Evolutionary conservation across 2,888 invertebrate genomes (phyloP), one percentile per base, ranked within the genome.

Genomic region (Neoitamus cyanurus): DNA sequence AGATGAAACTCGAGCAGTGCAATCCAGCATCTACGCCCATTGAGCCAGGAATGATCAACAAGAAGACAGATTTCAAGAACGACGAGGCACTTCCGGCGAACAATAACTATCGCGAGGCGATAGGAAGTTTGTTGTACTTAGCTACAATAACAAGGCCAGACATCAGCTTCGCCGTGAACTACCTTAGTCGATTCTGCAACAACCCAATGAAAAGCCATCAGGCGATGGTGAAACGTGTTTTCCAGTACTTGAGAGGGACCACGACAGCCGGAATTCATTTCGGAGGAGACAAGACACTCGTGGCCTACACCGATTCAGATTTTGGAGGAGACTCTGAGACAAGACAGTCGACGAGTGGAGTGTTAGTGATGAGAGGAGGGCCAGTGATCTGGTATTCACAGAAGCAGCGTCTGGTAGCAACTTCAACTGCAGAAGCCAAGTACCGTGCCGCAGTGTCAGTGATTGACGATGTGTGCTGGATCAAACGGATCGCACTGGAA

Each of bases 51-150:
- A 31, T 69, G 69, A 9, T 69, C 9, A 28, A 0, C 25, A 69
- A 28, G 28, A 69, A 28, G 28, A 69, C 69, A 68, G 30, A 69
- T 9, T 69, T 69, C 69, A 69, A 69, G 69, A 69, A 69, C 69
- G 69, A 69, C 28, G 69, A 69, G 25, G 6, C 25, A 69, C 69
- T 69, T 7, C 69, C 69, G 25, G 69, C 69, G 69, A 42, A 15
- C 7, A 48, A 48, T 15, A 48, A 84, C 13, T 85, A 85, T 82
- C 58, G 84, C 13, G 84, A 87, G 78, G 78, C 84, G 15, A 73
- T 85, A 70, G 85, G 86, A 2, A 84, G 85, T 25, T 28, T 86
- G 11, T 84, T 86, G 85, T 85, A 85, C 77, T 48, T 85, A 11
- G 37, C 85, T n/a, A 58, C 84, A 3, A 82, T 30, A 0, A 85